These are phyloP conservation scores for Tenthredo amoena DNA, from an alignment of 2,888 invertebrate species.

Conservation along the genomic window DNA sequence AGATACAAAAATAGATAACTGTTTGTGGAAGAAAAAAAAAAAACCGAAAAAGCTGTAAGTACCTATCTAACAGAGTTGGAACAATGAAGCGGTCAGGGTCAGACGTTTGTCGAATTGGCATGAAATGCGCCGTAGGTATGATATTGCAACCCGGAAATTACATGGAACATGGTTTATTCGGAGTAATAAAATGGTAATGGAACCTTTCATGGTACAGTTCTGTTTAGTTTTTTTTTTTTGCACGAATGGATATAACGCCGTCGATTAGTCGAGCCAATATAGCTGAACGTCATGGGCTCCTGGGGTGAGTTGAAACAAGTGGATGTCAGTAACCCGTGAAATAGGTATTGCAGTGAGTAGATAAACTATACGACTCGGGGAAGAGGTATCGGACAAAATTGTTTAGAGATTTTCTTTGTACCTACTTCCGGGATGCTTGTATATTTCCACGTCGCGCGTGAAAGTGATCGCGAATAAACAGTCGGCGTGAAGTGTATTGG, in stretches of 20 bases:
- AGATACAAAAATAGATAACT: too few relatives aligned
- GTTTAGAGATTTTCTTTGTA: background rate
- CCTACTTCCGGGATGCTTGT: slow-evolving; percentile 30
- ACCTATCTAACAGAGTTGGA: too few relatives aligned
- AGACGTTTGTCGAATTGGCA: too few relatives aligned
- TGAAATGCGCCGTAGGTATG: background rate
- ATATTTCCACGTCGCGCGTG: slow-evolving; percentile 6
- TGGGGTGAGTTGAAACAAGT: background rate
- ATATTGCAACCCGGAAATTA: slow-evolving; percentile 16
- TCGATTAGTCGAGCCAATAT: background rate
- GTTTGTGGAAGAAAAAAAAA: too few relatives aligned
- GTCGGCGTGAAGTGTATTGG: background rate
- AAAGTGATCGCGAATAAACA: slow-evolving; percentile 33
- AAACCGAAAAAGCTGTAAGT: too few relatives aligned
- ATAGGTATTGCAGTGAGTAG: background rate
- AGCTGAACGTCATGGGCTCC: background rate
- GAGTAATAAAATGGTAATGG: slow-evolving; percentile 18
- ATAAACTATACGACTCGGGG: background rate
- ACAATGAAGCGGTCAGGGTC: too few relatives aligned
- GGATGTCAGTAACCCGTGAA: background rate
- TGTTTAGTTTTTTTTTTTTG: slow-evolving; percentile 2
- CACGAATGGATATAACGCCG: background rate
- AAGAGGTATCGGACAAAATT: background rate
- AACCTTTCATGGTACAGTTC: background rate
- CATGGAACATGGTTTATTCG: background rate